A percentile compares a stretch with the other conserved stretches of the same genome.
These are phyloP conservation scores for Drosophila flavopinicola DNA, from an alignment of 2,888 invertebrate genomes.

Conservation along the genomic window DNA sequence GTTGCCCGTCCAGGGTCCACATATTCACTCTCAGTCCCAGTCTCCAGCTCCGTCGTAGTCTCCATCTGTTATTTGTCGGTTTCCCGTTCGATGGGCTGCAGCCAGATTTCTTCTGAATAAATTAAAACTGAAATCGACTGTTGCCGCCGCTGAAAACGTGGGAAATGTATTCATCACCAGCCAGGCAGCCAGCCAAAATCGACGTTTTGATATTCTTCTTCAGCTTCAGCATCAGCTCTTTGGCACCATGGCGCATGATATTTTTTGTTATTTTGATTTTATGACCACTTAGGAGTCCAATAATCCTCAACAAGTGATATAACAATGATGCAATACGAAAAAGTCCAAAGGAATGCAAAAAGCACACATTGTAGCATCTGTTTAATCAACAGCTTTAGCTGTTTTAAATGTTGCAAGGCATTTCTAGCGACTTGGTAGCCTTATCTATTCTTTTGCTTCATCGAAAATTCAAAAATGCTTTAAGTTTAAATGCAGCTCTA, in stretches of 20 bases:
- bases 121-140: conserved; percentile 67
- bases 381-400: too few relatives aligned
- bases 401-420: too few relatives aligned
- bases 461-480: too few relatives aligned
- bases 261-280: conserved; percentile 70
- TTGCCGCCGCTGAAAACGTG: conserved; percentile 64
- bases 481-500: too few relatives aligned
- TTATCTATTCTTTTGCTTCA: too few relatives aligned
- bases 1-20: conserved; percentile 28
- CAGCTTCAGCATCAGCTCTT: too few relatives aligned
- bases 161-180: conserved; percentile 75
- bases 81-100: conserved; percentile 72
- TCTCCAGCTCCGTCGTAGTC: conserved; percentile 11
- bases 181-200: conserved; percentile 16
- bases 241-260: conserved; percentile 49
- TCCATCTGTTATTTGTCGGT: conserved; percentile 32
- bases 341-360: conserved; percentile 5
- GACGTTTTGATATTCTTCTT: conserved; percentile 24
- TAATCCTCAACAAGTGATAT: conserved; percentile 52
- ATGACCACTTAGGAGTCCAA: conserved; percentile 57
- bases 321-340: conserved; percentile 40
- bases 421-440: too few relatives aligned
- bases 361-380: too few relatives aligned
- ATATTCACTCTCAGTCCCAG: conserved; percentile 24
- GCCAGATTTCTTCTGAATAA: conserved; percentile 81